phyloP scores from a whole-genome alignment of 2,888 invertebrate genomes.

The Agrochola lychnidis region DNA sequence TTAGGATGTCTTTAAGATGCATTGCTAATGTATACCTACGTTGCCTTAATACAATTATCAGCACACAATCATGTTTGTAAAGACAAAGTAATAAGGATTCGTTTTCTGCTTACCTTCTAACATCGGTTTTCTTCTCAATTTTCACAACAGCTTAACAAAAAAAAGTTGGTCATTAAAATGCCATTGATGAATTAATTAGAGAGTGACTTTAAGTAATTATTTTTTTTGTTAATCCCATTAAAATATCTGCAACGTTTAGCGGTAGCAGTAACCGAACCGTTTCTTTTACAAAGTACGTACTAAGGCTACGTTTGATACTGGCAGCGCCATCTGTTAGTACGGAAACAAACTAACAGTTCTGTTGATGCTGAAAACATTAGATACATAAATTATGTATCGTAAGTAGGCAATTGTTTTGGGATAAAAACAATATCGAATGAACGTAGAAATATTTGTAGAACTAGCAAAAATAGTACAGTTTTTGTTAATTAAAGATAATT shows the following conservation, averaged over 20 bases:
- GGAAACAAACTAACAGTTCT: slow-evolving; percentile 43
- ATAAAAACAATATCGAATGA: neutral
- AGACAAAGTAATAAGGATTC: neutral
- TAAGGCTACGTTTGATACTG: slow-evolving; percentile 60
- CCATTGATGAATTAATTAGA: neutral
- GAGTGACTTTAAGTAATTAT: neutral
- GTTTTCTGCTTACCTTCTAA: neutral
- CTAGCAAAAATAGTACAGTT: neutral
- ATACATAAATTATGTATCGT: too few species aligned
- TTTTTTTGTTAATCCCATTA: neutral
- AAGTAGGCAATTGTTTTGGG: neutral
- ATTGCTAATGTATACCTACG: neutral
- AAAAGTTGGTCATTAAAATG: neutral
- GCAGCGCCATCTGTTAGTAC: slow-evolving; percentile 80
- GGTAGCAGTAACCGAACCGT: neutral
- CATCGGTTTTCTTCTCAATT: neutral
- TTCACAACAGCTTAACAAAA: neutral
- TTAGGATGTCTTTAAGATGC: neutral
- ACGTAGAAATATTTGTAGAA: neutral
- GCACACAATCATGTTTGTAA: neutral
- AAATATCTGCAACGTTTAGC: neutral
- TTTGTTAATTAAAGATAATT: neutral
- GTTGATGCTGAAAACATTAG: slow-evolving; percentile 11
- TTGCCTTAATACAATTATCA: neutral
- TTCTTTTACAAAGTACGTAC: neutral